These are phyloP conservation scores for Leguminivora glycinivorella DNA, from an alignment of 1,140 invertebrate species.

Conservation along the genomic window DNA sequence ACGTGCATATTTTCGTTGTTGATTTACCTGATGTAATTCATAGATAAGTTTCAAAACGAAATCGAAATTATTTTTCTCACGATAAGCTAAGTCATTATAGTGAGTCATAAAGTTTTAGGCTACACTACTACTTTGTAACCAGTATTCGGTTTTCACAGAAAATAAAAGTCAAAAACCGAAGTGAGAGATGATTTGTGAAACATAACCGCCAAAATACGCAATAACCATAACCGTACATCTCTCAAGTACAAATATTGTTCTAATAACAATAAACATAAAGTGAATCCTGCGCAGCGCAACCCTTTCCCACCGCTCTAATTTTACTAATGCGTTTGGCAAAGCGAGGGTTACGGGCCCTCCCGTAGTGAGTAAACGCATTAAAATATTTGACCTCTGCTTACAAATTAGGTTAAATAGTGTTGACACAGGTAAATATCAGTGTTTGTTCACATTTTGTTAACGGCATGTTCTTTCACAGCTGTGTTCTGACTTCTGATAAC, in stretches of 20 bases:
- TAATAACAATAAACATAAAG: slow-evolving; percentile 78
- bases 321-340: slow-evolving; percentile 71
- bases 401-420: slow-evolving; percentile 52
- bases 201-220: slow-evolving; percentile 31
- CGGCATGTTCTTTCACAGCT: background rate
- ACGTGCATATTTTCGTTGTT: background rate
- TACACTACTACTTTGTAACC: background rate
- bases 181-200: slow-evolving; percentile 17
- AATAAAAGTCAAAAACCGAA: background rate
- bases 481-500: background rate
- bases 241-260: slow-evolving; percentile 74
- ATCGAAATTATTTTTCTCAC: too few relatives aligned
- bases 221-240: slow-evolving; percentile 74
- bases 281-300: slow-evolving; percentile 55
- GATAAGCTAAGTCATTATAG: too few relatives aligned
- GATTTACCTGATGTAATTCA: too few relatives aligned
- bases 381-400: slow-evolving; percentile 62
- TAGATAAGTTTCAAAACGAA: background rate
- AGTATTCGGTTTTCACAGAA: background rate
- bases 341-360: slow-evolving; percentile 59
- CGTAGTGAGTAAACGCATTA: slow-evolving; percentile 63
- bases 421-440: slow-evolving; percentile 23
- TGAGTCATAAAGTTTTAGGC: too few relatives aligned
- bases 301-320: slow-evolving; percentile 78
- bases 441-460: slow-evolving; percentile 20